Evolutionary conservation across 2,888 invertebrate species (phyloP), one percentile per base, ranked within the genome.

Genomic region (Carabus problematicus): DNA sequence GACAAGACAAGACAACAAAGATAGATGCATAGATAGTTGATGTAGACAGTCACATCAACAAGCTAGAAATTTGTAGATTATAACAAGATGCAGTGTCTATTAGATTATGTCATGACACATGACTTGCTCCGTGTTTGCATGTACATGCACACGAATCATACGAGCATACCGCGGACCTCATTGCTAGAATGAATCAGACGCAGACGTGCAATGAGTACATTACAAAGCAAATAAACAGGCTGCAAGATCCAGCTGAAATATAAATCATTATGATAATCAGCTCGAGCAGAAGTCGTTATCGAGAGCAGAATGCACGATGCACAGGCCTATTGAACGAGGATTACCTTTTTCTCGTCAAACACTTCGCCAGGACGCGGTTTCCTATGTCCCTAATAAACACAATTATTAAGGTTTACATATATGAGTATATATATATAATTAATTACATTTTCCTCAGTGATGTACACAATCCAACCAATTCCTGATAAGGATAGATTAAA

Each of bases 281-380:
- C 67, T 63, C 69, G 71, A 72, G 73, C 70, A 70, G 72, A 73
- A 76, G 73, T 75, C 72, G 74, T 72, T 72, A 73, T 72, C 73
- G 77, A 75, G 75, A 75, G 74, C 74, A 74, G 74, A 73, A 72
- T 75, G 67, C 70, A 70, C 71, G 70, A 70, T 70, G 59, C 70
- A 71, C 62, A 59, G 60, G 67, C 70, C 60, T 55, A 64, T 62
- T 59, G 41, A 66, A 64, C 70, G 61, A 73, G 62, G 74, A 84
- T 93, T 92, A 95, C 95, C 95, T 94, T 93, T 88, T 91, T 93
- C 83, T 95, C 95, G 86, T 93, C 93, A 86, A 93, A 84, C 84
- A 95, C 92, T 89, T 95, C 95, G 84, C 95, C 95, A 78, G 95
- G 95, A 79, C 95, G 93, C 84, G 95, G 92, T 90, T 94, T 93